These are phyloP conservation scores for Capreolus pygargus DNA, from an alignment of 2,113 vertebrate genomes.

Conservation along the genomic window DNA sequence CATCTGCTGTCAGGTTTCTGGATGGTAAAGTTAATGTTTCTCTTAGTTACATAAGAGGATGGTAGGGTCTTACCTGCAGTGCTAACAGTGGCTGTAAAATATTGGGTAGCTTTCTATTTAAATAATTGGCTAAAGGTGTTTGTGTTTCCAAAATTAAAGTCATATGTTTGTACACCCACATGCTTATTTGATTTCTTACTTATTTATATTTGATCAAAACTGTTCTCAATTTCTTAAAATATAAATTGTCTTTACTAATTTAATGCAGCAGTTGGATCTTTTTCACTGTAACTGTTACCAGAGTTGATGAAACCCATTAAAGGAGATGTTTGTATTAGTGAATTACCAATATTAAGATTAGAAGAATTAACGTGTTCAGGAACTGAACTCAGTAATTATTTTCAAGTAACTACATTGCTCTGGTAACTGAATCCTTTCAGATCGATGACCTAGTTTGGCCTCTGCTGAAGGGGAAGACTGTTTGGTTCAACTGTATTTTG, in stretches of 20 bases:
- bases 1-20: neutral
- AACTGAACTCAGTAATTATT: neutral
- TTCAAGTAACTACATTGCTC: neutral
- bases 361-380: conserved; percentile 32
- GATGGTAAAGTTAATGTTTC: neutral
- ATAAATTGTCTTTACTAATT: conserved; percentile 31
- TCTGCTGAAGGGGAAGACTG: neutral
- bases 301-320: neutral
- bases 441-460: neutral
- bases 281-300: neutral
- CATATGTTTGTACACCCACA: neutral
- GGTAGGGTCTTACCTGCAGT: neutral
- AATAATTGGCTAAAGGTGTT: neutral
- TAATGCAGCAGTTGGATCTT: neutral
- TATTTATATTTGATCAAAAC: neutral
- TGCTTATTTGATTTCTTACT: neutral
- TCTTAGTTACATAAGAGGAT: neutral
- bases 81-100: neutral
- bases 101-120: neutral
- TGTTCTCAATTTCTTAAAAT: neutral
- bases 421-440: neutral
- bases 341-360: neutral
- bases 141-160: conserved; percentile 34
- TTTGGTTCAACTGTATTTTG: neutral
- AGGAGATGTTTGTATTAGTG: rapidly evolving